These are phyloP conservation scores for Lipophrys pholis DNA, from an alignment of 2,113 vertebrate genomes.

Conservation along the genomic window DNA sequence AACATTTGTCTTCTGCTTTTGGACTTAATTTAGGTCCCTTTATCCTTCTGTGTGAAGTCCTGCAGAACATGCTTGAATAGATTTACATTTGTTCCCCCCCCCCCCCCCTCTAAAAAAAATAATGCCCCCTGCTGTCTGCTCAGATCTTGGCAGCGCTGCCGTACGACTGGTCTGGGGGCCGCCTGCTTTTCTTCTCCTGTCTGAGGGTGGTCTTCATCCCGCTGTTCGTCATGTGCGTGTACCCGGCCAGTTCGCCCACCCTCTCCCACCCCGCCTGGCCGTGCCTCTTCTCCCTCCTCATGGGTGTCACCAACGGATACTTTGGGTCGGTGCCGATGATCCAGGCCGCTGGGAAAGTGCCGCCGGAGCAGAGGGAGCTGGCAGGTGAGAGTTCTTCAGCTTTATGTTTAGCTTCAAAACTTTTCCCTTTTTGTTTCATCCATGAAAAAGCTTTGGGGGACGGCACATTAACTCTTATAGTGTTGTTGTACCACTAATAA, in stretches of 20 bases:
- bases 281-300: constrained; percentile 95
- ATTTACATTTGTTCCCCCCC: no score
- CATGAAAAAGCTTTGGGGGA: no score
- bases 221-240: constrained; percentile 96
- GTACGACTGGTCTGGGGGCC: constrained; percentile 91
- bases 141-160: constrained; percentile 97
- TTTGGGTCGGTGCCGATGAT: constrained; percentile 99
- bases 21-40: background rate
- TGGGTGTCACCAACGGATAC: constrained; percentile 97
- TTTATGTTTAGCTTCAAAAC: background rate
- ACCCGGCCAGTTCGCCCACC: constrained; percentile 86
- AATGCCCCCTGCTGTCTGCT: background rate
- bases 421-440: no score
- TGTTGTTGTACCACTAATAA: no score
- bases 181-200: constrained; percentile 92
- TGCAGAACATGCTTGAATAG: no score
- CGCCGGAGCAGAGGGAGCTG: constrained; percentile 93
- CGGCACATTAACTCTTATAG: no score
- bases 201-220: constrained; percentile 95
- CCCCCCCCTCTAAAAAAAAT: background rate
- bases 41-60: no score
- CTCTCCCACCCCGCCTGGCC: constrained; percentile 96
- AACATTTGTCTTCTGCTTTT: background rate
- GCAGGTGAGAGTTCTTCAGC: constrained; percentile 84
- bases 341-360: constrained; percentile 92